These are phyloP conservation scores for Eupristina koningsbergeri DNA, from an alignment of 1,140 invertebrate species.

Conservation along the genomic window DNA sequence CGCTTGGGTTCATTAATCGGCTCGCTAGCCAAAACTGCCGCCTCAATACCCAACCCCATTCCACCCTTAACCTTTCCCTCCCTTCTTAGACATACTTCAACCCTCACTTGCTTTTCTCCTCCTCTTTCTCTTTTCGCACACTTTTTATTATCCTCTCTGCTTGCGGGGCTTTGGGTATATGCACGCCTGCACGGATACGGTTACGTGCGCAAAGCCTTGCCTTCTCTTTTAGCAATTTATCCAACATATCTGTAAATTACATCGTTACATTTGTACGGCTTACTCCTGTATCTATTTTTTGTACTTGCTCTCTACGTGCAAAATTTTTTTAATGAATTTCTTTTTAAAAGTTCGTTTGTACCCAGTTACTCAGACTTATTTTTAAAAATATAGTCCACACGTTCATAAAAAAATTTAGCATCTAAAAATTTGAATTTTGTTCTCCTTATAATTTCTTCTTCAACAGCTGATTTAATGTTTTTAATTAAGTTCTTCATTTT, in stretches of 20 bases:
- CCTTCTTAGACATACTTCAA: too few relatives aligned
- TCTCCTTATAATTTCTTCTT: not conserved
- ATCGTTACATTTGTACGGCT: slow-evolving; percentile 37
- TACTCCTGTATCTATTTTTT: slow-evolving; percentile 27
- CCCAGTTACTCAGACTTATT: not conserved
- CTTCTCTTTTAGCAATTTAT: slow-evolving; percentile 18
- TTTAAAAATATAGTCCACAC: too few relatives aligned
- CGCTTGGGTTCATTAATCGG: slow-evolving; percentile 44
- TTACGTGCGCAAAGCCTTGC: not conserved
- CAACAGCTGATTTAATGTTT: too few relatives aligned
- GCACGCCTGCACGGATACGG: not conserved
- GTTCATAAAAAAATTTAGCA: not conserved
- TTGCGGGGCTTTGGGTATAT: not conserved
- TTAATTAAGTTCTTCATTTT: too few relatives aligned
- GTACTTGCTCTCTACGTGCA: not conserved
- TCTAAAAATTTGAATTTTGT: not conserved
- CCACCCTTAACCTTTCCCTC: not conserved
- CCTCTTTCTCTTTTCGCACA: not conserved
- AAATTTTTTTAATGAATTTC: slow-evolving; percentile 34
- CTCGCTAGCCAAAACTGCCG: not conserved
- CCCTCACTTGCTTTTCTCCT: too few relatives aligned
- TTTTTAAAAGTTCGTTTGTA: not conserved
- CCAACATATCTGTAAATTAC: slow-evolving; percentile 39
- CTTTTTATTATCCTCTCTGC: not conserved
- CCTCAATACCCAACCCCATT: not conserved